A percentile compares a stretch with the other conserved stretches of the same genome.
phyloP scores from a whole-genome alignment of 2,113 vertebrate genomes.

The Perccottus glenii region DNA sequence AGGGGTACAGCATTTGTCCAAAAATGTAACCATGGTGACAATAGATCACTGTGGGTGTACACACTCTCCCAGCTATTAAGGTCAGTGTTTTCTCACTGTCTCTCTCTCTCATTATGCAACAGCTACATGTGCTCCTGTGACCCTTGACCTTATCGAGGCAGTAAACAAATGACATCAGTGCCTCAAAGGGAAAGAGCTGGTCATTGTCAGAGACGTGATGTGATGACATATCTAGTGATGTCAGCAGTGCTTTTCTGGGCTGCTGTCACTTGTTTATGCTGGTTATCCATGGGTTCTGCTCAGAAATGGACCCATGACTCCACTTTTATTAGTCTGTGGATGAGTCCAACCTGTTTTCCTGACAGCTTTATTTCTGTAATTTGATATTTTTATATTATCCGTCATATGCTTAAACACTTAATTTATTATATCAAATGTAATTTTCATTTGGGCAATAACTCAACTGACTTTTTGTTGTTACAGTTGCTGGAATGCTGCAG shows the following conservation, averaged over 20 bases:
- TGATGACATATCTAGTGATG: slow-evolving; percentile 57
- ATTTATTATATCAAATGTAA: background rate
- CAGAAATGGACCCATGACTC: slow-evolving; percentile 60
- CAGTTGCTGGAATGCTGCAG: slow-evolving; percentile 91
- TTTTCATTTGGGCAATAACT: slow-evolving; percentile 24
- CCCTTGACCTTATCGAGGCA: slow-evolving; percentile 42
- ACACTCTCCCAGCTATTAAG: slow-evolving; percentile 1
- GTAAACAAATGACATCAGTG: slow-evolving; percentile 77
- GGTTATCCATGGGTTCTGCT: slow-evolving; percentile 52
- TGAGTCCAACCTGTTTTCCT: slow-evolving; percentile 31
- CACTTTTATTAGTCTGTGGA: slow-evolving; percentile 1
- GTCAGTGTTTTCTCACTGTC: slow-evolving; percentile 8
- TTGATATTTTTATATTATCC: background rate
- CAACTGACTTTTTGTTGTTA: slow-evolving; percentile 7
- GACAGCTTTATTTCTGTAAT: slow-evolving; percentile 30
- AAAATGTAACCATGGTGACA: slow-evolving; percentile 30
- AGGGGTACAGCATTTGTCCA: background rate
- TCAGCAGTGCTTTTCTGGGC: slow-evolving; percentile 38
- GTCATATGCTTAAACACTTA: too few relatives aligned
- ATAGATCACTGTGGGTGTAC: slow-evolving; percentile 2
- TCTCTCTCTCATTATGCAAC: slow-evolving; percentile 51
- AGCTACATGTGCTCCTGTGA: slow-evolving; percentile 39
- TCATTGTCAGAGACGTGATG: slow-evolving; percentile 62
- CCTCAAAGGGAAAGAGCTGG: slow-evolving; percentile 40
- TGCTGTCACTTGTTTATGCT: slow-evolving; percentile 44